Evolutionary conservation across 2,113 vertebrate genomes (phyloP).

Genomic region (Scartelaos histophorus): DNA sequence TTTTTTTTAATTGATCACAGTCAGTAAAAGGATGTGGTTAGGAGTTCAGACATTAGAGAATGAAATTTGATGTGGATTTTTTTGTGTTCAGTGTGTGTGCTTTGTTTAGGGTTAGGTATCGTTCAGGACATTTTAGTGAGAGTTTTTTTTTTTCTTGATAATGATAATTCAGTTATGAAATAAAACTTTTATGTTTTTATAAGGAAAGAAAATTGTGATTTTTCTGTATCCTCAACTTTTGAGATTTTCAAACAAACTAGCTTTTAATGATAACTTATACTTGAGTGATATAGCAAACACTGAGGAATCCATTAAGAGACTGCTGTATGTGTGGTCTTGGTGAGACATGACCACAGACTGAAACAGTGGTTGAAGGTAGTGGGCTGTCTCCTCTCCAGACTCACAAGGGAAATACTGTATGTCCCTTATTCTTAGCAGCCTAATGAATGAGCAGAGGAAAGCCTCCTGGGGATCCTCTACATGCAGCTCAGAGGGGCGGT

Average conservation of each 20-base stretch:
- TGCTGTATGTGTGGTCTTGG: slow-evolving; percentile 4
- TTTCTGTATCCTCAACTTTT: neutral
- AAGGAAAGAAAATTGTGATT: no score
- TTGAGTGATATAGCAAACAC: neutral
- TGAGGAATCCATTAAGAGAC: neutral
- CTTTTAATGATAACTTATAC: neutral
- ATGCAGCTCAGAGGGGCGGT: slow-evolving; percentile 27
- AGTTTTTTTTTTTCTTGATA: no score
- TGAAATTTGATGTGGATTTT: no score
- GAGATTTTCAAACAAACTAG: neutral
- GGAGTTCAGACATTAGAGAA: no score
- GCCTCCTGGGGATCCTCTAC: slow-evolving; percentile 61
- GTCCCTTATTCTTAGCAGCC: slow-evolving; percentile 40
- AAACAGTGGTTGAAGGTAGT: slow-evolving; percentile 11
- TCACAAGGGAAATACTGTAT: slow-evolving; percentile 35
- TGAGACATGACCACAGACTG: neutral
- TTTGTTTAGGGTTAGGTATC: no score
- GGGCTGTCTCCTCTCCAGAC: slow-evolving; percentile 18
- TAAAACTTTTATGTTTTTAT: no score
- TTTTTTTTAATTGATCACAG: no score
- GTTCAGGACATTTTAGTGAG: no score
- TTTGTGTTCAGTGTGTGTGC: no score
- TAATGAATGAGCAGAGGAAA: slow-evolving; percentile 65
- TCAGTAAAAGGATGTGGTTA: no score
- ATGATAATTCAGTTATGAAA: no score